A percentile compares a stretch with the other conserved stretches of the same genome.
Evolutionary conservation across 2,113 vertebrate genomes (phyloP).

Genomic region (Callipepla californica): DNA sequence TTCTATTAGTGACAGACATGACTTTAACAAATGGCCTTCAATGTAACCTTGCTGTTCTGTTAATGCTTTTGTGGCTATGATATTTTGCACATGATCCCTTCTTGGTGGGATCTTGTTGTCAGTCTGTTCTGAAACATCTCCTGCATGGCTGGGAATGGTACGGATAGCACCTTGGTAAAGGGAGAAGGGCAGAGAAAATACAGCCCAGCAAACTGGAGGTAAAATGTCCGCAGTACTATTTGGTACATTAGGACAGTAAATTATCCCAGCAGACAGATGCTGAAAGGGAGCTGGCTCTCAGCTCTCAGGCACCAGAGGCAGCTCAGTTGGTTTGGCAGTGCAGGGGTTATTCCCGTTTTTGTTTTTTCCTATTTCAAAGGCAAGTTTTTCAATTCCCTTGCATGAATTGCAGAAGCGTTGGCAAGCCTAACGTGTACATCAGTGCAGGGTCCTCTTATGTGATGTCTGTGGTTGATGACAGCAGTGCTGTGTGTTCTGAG

Average conservation of each 20-base stretch:
- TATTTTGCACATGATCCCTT: background rate
- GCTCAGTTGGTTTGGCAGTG: background rate
- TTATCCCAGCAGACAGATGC: background rate
- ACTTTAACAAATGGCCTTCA: background rate
- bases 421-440: fast-evolving
- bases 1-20: background rate
- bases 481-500: fast-evolving
- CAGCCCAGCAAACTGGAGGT: background rate
- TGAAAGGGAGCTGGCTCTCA: background rate
- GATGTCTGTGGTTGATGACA: background rate
- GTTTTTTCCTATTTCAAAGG: background rate
- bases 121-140: background rate
- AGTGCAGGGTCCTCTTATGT: background rate
- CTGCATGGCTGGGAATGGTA: background rate
- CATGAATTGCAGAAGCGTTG: fast-evolving
- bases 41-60: background rate
- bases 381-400: background rate
- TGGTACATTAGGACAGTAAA: background rate
- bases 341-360: background rate
- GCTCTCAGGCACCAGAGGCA: background rate
- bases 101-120: background rate
- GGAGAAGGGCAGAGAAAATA: background rate
- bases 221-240: background rate
- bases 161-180: background rate
- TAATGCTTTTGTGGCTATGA: background rate